phyloP scores from a whole-genome alignment of 1,140 invertebrate species.

The Mizuhopecten yessoensis region DNA sequence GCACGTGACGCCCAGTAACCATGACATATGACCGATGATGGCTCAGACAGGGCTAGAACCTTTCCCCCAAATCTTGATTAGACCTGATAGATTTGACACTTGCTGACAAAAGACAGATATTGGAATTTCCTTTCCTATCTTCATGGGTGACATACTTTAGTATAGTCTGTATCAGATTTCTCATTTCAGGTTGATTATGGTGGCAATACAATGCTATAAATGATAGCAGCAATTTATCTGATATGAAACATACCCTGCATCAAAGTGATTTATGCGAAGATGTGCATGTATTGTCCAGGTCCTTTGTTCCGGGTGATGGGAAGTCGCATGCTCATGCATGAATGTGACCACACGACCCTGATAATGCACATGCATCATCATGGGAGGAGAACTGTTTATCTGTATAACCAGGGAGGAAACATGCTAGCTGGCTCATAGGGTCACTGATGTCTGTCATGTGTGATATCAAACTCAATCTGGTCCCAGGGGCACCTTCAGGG shows the following conservation, averaged over 20 bases:
- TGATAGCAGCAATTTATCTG: slow-evolving; percentile 24
- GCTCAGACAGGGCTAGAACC: neutral
- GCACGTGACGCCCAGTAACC: neutral
- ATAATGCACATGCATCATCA: slow-evolving; percentile 32
- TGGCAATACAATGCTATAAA: neutral
- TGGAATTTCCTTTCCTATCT: slow-evolving; percentile 27
- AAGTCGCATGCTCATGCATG: neutral
- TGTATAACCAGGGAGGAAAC: neutral
- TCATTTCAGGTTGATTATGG: slow-evolving; percentile 4
- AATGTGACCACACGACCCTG: neutral
- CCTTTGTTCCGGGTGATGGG: neutral
- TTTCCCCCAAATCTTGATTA: slow-evolving; percentile 17
- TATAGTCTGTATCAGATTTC: slow-evolving; percentile 39
- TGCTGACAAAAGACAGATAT: slow-evolving; percentile 38
- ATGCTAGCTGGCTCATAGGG: neutral
- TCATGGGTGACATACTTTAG: slow-evolving; percentile 23
- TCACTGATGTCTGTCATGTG: neutral
- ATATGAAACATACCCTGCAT: slow-evolving; percentile 33
- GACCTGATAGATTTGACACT: slow-evolving; percentile 16
- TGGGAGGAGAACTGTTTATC: neutral
- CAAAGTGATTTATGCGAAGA: slow-evolving; percentile 22
- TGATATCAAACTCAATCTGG: neutral
- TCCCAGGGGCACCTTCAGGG: neutral
- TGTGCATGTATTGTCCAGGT: slow-evolving; percentile 13
- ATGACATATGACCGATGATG: neutral